Percentiles rank a stretch among this genome's conserved stretches.
Evolutionary conservation across 2,113 vertebrate genomes (phyloP).

Genomic region (Falcunculus frontatus): DNA sequence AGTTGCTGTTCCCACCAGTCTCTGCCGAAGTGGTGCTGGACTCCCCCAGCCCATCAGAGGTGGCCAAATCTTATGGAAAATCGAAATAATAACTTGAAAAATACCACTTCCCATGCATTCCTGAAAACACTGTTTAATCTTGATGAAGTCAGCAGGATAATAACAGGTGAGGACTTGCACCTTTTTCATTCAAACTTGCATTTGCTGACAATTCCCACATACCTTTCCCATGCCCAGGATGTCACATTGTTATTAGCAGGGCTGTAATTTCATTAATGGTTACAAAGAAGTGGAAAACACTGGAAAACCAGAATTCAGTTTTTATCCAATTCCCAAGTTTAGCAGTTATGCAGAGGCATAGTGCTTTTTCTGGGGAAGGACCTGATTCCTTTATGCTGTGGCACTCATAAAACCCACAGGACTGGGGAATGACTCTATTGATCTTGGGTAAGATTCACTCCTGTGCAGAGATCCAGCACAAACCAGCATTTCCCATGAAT

Average conservation of each 20-base stretch:
- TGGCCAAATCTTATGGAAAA: background rate
- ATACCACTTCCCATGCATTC: background rate
- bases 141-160: background rate
- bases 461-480: constrained; percentile 55
- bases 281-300: background rate
- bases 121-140: background rate
- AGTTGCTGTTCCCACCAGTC: background rate
- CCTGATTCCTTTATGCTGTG: background rate
- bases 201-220: background rate
- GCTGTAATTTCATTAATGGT: background rate
- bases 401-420: background rate
- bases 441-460: constrained; percentile 14
- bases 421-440: background rate
- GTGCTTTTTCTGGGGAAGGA: background rate
- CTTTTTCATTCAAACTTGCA: background rate
- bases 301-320: background rate
- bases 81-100: background rate
- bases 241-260: background rate
- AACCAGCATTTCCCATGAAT: background rate
- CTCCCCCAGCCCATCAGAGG: background rate
- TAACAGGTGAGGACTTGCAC: background rate
- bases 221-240: background rate
- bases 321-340: background rate
- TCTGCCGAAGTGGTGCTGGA: background rate
- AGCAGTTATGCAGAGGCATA: background rate